Percentiles rank a stretch among this genome's conserved stretches.
Conservation (phyloP, 2,888 invertebrate genomes). For the Leptogaster cylindrica region DNA sequence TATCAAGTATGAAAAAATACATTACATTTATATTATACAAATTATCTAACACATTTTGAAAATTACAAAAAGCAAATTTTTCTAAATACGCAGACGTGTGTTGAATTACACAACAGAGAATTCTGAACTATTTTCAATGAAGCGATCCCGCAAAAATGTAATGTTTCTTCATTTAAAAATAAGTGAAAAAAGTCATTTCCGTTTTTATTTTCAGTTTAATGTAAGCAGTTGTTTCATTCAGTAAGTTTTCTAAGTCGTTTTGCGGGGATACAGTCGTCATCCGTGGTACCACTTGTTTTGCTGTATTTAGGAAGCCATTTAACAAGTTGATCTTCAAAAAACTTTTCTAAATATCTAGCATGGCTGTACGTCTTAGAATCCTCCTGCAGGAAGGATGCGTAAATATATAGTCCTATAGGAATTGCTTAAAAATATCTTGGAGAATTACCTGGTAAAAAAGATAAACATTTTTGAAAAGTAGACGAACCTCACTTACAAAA, state of each 20-base stretch:
- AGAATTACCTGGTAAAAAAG: conserved; percentile 76
- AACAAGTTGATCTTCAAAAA: conserved; percentile 80
- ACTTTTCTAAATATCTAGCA: conserved; percentile 82
- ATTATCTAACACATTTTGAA: too few relatives aligned
- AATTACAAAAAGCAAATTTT: too few relatives aligned
- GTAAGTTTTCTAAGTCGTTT: conserved; percentile 55
- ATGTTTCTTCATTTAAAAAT: conserved; percentile 4
- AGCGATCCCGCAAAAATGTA: too few relatives aligned
- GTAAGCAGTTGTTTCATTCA: neutral
- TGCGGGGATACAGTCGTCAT: conserved; percentile 57
- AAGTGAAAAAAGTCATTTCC: neutral
- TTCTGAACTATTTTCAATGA: too few relatives aligned
- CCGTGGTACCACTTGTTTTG: conserved; percentile 40
- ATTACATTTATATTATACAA: too few relatives aligned
- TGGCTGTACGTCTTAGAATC: conserved; percentile 79
- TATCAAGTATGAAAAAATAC: too few relatives aligned
- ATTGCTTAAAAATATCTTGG: too few relatives aligned
- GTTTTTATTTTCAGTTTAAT: neutral
- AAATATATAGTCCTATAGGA: too few relatives aligned
- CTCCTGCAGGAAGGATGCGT: conserved; percentile 68
- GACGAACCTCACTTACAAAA: conserved; percentile 80
- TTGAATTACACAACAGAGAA: too few relatives aligned
- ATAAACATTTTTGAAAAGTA: conserved; percentile 88
- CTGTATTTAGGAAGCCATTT: conserved; percentile 83
- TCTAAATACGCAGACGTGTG: too few relatives aligned